phyloP scores from a whole-genome alignment of 2,113 vertebrate genomes.

The Chamaea fasciata region DNA sequence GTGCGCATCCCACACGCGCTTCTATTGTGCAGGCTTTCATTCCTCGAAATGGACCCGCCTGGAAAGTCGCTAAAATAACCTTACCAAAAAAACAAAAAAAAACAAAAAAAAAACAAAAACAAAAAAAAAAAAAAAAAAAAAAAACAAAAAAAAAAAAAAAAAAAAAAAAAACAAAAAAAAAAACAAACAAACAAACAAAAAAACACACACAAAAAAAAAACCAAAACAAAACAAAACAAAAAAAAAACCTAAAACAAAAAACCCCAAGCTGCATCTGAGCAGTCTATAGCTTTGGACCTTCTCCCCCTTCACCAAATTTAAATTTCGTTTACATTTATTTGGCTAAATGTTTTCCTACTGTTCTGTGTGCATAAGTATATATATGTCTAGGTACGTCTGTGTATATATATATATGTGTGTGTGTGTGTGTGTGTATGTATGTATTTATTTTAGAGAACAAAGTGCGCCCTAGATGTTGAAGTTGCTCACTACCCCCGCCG shows the following conservation, averaged over 20 bases:
- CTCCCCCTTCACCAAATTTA: background rate
- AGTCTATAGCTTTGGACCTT: background rate
- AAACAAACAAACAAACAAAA: background rate
- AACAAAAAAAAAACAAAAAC: no score
- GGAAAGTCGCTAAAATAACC: background rate
- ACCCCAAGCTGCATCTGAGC: background rate
- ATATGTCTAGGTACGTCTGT: fast-evolving
- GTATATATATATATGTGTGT: no score
- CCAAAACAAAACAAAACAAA: no score
- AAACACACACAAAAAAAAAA: no score
- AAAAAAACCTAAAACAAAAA: no score
- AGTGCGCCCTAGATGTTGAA: background rate
- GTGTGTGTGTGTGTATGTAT: no score
- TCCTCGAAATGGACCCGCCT: background rate
- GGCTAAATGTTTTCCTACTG: background rate
- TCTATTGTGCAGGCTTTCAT: background rate
- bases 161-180: background rate
- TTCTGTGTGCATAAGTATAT: background rate
- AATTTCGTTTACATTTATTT: background rate
- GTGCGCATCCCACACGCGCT: background rate
- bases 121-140: no score
- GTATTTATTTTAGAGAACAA: background rate
- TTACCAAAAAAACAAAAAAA: background rate
- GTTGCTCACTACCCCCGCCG: background rate
- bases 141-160: background rate